These are phyloP conservation scores for Drosophila sordidapex DNA, from an alignment of 2,888 invertebrate genomes.

Conservation along the genomic window DNA sequence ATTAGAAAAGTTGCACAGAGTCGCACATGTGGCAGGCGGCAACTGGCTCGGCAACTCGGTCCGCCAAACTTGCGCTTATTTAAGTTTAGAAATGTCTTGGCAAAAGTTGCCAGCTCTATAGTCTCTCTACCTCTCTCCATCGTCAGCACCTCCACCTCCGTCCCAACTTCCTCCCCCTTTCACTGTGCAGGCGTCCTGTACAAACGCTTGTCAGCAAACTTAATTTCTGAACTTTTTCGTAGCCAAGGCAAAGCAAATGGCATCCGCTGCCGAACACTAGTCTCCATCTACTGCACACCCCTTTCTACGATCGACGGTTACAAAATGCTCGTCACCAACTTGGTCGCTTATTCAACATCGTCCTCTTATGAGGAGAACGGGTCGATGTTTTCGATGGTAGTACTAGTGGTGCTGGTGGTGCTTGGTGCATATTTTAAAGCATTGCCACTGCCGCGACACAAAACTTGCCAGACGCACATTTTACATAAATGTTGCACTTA, in stretches of 20 bases:
- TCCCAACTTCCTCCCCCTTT: not conserved
- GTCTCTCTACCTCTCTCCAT: not conserved
- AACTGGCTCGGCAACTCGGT: conserved; percentile 53
- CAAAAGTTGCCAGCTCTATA: conserved; percentile 54
- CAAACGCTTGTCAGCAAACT: conserved; percentile 81
- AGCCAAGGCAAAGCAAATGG: conserved; percentile 64
- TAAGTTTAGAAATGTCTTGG: conserved; percentile 78
- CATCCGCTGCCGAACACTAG: conserved; percentile 35
- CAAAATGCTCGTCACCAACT: conserved; percentile 77
- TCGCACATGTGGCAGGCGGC: conserved; percentile 69
- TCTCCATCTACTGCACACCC: not conserved
- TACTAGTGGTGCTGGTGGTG: conserved; percentile 11
- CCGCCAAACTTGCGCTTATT: conserved; percentile 75
- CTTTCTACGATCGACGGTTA: conserved; percentile 55
- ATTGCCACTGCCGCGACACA: conserved; percentile 20
- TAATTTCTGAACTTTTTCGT: conserved; percentile 79
- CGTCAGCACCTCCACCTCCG: not conserved
- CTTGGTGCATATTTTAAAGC: conserved; percentile 72
- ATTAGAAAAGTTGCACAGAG: conserved; percentile 77
- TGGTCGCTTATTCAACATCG: conserved; percentile 67
- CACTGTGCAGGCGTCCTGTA: conserved; percentile 39
- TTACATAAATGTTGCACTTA: conserved; percentile 81
- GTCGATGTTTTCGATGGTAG: conserved; percentile 2
- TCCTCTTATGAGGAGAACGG: conserved; percentile 20
- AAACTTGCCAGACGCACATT: conserved; percentile 81